Evolutionary conservation across 2,113 vertebrate species (phyloP).

Genomic region (Saccopteryx bilineata): DNA sequence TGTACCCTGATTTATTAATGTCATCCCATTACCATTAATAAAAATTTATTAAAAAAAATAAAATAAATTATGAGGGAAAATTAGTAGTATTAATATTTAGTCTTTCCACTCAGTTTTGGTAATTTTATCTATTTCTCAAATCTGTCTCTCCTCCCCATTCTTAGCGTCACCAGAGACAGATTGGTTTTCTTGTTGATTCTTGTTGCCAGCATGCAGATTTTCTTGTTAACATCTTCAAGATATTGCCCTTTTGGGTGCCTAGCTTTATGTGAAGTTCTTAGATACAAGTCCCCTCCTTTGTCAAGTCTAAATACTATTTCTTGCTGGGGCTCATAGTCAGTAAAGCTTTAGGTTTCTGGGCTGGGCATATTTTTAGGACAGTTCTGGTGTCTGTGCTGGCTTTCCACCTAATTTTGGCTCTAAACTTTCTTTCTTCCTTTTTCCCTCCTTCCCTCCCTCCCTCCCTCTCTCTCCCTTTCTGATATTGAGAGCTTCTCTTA

Average conservation of each 20-base stretch:
- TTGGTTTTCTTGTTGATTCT: neutral
- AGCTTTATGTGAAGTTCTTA: conserved; percentile 29
- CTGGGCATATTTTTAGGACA: conserved; percentile 36
- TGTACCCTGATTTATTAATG: no score
- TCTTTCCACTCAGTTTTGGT: neutral
- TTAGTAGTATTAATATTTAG: neutral
- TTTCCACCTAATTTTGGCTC: conserved; percentile 21
- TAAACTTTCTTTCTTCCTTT: neutral
- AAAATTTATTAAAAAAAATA: no score
- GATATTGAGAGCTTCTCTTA: neutral
- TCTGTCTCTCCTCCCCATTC: neutral
- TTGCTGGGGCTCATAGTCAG: neutral
- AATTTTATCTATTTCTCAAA: conserved; percentile 35
- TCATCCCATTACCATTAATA: no score
- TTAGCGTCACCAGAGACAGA: conserved; percentile 21
- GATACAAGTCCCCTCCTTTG: neutral
- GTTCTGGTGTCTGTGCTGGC: neutral
- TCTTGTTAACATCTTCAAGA: neutral
- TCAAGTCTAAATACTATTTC: neutral
- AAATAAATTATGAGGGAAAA: conserved; percentile 37
- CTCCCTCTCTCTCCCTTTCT: neutral
- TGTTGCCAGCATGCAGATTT: neutral
- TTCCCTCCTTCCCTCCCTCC: neutral
- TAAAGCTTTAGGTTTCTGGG: conserved; percentile 28
- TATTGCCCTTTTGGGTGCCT: neutral